Base-by-base conservation (phyloP, 2,888 invertebrate species). In the Perithous albicinctus region DNA sequence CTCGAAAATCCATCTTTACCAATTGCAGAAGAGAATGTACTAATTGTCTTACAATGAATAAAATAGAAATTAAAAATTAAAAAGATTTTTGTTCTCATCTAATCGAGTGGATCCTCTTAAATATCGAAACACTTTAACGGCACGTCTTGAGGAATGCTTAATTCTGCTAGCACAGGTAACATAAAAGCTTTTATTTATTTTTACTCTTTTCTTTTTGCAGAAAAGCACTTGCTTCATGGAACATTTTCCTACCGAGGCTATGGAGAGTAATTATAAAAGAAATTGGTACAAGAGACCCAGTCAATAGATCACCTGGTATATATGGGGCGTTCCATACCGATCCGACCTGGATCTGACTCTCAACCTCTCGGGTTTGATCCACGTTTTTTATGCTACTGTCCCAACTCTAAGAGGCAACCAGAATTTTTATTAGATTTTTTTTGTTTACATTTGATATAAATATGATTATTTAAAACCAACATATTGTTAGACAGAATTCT, bases 181-280 rank as follows among this genome's bases (percentile, higher is more conserved):
- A 56, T 29, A 56, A 59, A 59, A 35, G 59, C 32, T 59, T 59
- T 35, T 0, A 32, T 32, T 59, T 59, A 32, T 59, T 59, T 32
- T 32, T 32, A 59, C 32, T 32, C 1, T 32, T 35, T 59, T 8
- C 23, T 12, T 32, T 29, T n/a, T 15, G 29, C 56, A 29, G 29
- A n/a, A 7, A 56, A 29, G 29, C 56, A 15, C 29, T 56, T 12
- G 56, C 26, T 0, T 20, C 54, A 26, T 12, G 29, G 26, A 29
- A 15, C 2, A 56, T 29, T 32, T 29, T 32, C 32, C 29, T n/a
- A 2, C 29, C 56, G 10, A 54, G 8, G 23, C 23, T 29, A 26
- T 15, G 29, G 56, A 5, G 15, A 56, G 56, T 59, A 59, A 59
- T 59, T 59, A 59, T 7, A 15, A 29, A 18, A 8, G 15, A 6